These are phyloP conservation scores for Chironomus tentans DNA, from an alignment of 2,888 invertebrate species.

Conservation along the genomic window DNA sequence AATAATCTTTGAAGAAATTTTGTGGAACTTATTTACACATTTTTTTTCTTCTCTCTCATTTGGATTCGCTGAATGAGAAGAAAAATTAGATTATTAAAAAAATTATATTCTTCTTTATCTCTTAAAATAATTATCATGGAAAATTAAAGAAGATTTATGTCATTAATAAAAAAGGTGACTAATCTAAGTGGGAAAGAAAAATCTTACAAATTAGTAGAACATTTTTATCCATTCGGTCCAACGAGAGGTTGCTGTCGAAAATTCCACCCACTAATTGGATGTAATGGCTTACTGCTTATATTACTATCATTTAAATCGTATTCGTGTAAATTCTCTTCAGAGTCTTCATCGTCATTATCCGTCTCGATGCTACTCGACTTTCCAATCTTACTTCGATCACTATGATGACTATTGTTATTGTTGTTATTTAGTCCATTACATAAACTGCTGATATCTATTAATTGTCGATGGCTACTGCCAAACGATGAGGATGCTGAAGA, in stretches of 20 bases:
- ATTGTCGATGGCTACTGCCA: constrained; percentile 30
- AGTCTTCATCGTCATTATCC: constrained; percentile 26
- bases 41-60: no score
- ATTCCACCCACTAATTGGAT: constrained; percentile 27
- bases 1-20: no score
- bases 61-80: no score
- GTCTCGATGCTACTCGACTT: constrained; percentile 25
- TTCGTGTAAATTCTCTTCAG: constrained; percentile 16
- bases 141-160: no score
- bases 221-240: constrained; percentile 40
- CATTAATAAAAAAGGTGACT: no score
- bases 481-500: constrained; percentile 28
- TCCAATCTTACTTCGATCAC: constrained; percentile 13
- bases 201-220: no score
- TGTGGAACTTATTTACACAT: no score
- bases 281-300: constrained; percentile 24
- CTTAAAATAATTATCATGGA: no score
- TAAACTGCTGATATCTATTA: constrained; percentile 29
- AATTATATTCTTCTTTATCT: no score
- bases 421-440: constrained; percentile 27
- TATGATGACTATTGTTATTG: constrained; percentile 7
- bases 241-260: constrained; percentile 38
- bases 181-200: no score
- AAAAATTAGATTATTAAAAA: no score
- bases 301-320: constrained; percentile 27